Evolutionary conservation across 2,797 vertebrate genomes (phyloP).

Genomic region (Enteromius fasciolatus): DNA sequence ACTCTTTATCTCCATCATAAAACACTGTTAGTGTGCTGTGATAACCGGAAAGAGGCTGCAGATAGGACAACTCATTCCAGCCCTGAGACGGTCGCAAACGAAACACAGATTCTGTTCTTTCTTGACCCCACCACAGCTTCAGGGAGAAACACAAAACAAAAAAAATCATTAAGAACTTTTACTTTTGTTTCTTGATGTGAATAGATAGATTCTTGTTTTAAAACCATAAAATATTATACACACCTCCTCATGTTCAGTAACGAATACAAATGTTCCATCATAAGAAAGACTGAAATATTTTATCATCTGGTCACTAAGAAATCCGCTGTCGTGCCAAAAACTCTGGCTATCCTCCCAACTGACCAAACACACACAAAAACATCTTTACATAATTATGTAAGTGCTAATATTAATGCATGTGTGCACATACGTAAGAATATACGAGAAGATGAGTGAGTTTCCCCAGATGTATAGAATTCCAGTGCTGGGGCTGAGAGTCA

Average conservation of each 20-base stretch:
- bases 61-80: not conserved
- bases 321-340: not conserved
- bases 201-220: not conserved
- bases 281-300: slow-evolving; percentile 28
- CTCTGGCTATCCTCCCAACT: not conserved
- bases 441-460: slow-evolving; percentile 13
- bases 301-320: slow-evolving; percentile 16
- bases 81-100: slow-evolving; percentile 5
- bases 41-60: not conserved
- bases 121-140: slow-evolving; percentile 15
- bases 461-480: not conserved
- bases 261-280: slow-evolving; percentile 22
- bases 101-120: slow-evolving; percentile 15
- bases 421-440: slow-evolving; percentile 5
- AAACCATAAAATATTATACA: not conserved
- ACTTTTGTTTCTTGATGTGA: not conserved
- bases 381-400: not conserved
- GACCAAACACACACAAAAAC: not conserved
- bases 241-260: slow-evolving; percentile 11
- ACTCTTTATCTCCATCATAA: not conserved
- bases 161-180: not conserved
- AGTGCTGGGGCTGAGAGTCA: not conserved
- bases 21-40: slow-evolving; percentile 2
- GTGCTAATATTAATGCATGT: not conserved
- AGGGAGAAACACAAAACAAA: not conserved